A percentile compares a stretch with the other conserved stretches of the same genome.
phyloP scores from a whole-genome alignment of 2,113 vertebrate genomes.

The Pluvialis apricaria region DNA sequence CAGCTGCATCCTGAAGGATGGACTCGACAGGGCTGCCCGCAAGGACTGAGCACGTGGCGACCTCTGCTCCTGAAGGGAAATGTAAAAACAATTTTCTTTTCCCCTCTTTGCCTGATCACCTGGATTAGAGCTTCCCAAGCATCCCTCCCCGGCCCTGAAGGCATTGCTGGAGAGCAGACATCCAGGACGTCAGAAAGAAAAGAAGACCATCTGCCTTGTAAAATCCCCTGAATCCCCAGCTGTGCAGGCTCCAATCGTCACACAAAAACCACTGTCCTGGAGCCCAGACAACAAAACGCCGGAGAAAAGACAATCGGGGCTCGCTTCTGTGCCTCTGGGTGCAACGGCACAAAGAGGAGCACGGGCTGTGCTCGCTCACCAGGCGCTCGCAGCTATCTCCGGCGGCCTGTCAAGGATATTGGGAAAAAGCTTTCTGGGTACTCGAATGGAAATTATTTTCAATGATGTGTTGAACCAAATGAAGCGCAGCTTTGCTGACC shows the following conservation, averaged over 20 bases:
- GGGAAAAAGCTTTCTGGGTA: background rate
- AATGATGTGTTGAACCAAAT: background rate
- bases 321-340: background rate
- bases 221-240: background rate
- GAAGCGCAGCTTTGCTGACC: accelerated
- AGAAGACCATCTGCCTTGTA: background rate
- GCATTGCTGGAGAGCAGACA: background rate
- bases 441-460: background rate
- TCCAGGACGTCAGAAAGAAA: background rate
- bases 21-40: background rate
- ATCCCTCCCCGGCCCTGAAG: background rate
- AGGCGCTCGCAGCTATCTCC: background rate
- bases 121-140: background rate
- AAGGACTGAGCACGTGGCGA: accelerated
- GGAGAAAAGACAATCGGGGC: background rate
- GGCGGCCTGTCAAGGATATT: background rate
- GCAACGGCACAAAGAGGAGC: background rate
- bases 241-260: background rate
- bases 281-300: background rate
- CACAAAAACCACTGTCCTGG: background rate
- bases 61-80: background rate
- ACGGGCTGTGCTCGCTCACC: background rate
- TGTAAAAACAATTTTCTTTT: background rate
- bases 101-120: accelerated
- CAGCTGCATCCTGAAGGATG: background rate